Percentiles rank a stretch among this genome's conserved stretches.
Evolutionary conservation across 35 echinoderm and acorn worm species (phyloP).

Genomic region (Eucidaris tribuloides): DNA sequence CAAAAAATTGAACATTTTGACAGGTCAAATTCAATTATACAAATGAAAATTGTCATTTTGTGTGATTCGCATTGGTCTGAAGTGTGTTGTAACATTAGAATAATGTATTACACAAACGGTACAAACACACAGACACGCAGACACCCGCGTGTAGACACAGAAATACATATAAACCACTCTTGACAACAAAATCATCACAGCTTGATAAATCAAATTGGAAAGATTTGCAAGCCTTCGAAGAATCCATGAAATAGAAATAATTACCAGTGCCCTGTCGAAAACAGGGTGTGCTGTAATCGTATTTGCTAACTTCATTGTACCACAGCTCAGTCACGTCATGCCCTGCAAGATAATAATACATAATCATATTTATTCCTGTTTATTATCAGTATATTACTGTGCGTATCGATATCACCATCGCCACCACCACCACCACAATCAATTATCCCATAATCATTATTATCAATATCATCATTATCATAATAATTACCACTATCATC

Average conservation of each 20-base stretch:
- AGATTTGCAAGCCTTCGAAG: not conserved
- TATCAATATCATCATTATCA: too few relatives aligned
- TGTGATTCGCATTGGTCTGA: not conserved
- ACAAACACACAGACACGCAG: not conserved
- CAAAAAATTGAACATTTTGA: too few relatives aligned
- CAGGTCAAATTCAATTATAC: too few relatives aligned
- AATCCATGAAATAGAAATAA: not conserved
- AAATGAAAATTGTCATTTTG: too few relatives aligned
- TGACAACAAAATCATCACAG: not conserved
- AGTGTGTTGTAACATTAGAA: not conserved
- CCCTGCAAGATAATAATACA: constrained; percentile 14
- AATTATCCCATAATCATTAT: too few relatives aligned
- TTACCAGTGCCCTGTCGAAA: constrained; percentile 87
- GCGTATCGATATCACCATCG: not conserved
- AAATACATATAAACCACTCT: not conserved
- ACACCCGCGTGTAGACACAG: not conserved
- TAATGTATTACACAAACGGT: not conserved
- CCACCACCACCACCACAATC: too few relatives aligned
- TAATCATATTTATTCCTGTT: not conserved
- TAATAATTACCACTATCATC: not conserved
- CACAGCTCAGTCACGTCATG: constrained; percentile 76
- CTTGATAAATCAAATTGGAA: not conserved
- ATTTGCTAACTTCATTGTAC: constrained; percentile 85
- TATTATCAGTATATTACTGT: not conserved
- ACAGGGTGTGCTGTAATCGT: constrained; percentile 61